Percentiles rank a stretch among this genome's conserved stretches.
phyloP scores from a whole-genome alignment of 2,797 vertebrate species.

The Urophycis tenuis region DNA sequence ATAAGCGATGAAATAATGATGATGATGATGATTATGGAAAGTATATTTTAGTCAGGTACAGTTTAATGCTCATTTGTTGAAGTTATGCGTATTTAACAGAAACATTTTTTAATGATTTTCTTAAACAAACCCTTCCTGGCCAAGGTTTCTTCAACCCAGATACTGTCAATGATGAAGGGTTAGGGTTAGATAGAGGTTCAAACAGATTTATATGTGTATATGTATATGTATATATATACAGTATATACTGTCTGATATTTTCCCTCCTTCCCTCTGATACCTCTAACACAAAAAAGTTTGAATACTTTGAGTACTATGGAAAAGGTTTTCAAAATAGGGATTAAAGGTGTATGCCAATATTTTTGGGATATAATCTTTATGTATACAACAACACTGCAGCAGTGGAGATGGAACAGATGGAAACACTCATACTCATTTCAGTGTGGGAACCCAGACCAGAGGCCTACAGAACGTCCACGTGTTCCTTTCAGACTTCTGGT shows the following conservation, averaged over 20 bases:
- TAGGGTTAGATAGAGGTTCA: too few species aligned
- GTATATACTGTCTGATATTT: too few species aligned
- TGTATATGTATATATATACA: too few species aligned
- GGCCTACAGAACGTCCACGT: neutral
- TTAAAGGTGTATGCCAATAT: too few species aligned
- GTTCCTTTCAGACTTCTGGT: constrained; percentile 51
- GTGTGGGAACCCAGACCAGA: neutral
- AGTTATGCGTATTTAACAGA: neutral
- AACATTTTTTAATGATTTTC: neutral
- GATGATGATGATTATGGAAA: neutral
- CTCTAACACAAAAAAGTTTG: too few species aligned
- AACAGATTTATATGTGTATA: too few species aligned
- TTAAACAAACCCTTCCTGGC: neutral
- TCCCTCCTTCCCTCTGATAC: too few species aligned
- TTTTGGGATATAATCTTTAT: too few species aligned
- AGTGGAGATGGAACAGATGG: neutral
- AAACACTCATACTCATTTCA: neutral
- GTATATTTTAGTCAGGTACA: neutral
- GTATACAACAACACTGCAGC: too few species aligned
- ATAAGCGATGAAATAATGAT: neutral
- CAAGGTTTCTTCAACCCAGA: neutral
- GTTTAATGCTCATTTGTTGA: neutral
- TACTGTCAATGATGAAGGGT: neutral
- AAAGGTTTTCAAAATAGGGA: too few species aligned
- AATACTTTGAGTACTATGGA: too few species aligned